Evolutionary conservation across 2,888 invertebrate species (phyloP).

Genomic region (Chorisops tibialis): DNA sequence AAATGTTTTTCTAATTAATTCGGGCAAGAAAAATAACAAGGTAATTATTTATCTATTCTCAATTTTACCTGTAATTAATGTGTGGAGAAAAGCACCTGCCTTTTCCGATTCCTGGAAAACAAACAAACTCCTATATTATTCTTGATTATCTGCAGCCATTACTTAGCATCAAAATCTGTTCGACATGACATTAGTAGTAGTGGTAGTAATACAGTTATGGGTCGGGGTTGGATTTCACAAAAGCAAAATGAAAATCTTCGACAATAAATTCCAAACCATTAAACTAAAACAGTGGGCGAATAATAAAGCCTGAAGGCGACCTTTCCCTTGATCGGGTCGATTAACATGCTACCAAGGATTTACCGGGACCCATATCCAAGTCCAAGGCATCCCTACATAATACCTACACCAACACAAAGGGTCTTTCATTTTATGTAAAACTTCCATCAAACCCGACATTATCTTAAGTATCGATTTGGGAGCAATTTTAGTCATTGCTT

Average conservation of each 20-base stretch:
- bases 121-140: neutral
- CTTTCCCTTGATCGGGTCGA: constrained; percentile 27
- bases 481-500: constrained; percentile 28
- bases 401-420: neutral
- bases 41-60: neutral
- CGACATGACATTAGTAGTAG: neutral
- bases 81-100: neutral
- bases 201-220: neutral
- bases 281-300: constrained; percentile 27
- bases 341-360: constrained; percentile 27
- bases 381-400: neutral
- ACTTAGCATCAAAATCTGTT: neutral
- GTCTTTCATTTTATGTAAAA: constrained; percentile 28
- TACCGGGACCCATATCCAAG: neutral
- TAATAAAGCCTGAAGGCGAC: constrained; percentile 26
- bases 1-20: too few relatives aligned
- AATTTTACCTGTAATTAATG: neutral
- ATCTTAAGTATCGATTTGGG: constrained; percentile 32
- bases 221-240: neutral
- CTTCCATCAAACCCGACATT: constrained; percentile 30
- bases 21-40: too few relatives aligned
- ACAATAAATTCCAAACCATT: constrained; percentile 32
- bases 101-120: neutral
- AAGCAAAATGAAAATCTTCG: constrained; percentile 14
- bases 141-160: neutral